A percentile compares a stretch with the other conserved stretches of the same genome.
phyloP scores from a whole-genome alignment of 2,797 vertebrate species.

The Pangasius mekongensis region DNA sequence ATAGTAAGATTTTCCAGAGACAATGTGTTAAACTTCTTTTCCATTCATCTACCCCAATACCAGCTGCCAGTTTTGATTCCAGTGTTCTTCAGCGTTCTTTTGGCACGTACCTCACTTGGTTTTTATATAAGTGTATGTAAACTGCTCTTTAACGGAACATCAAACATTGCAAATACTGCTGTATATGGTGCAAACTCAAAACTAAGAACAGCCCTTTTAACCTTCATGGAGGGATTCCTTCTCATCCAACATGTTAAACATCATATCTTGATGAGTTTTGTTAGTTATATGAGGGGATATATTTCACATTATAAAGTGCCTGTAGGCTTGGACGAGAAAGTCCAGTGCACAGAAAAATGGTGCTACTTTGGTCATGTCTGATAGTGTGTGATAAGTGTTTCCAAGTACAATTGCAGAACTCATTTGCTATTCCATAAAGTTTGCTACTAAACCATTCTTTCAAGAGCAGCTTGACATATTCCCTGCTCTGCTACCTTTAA shows the following conservation, averaged over 20 bases:
- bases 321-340: not conserved
- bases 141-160: constrained; percentile 26
- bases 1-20: constrained; percentile 5
- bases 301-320: constrained; percentile 23
- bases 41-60: not conserved
- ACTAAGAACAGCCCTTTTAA: constrained; percentile 37
- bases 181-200: not conserved
- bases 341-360: not conserved
- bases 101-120: constrained; percentile 38
- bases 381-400: not conserved
- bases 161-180: constrained; percentile 38
- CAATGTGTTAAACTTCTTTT: constrained; percentile 1
- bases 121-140: constrained; percentile 31
- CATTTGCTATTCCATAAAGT: not conserved
- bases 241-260: constrained; percentile 1
- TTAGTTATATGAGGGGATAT: not conserved
- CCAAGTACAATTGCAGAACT: not conserved
- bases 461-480: not conserved
- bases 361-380: not conserved
- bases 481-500: not conserved
- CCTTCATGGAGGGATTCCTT: constrained; percentile 17
- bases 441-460: not conserved
- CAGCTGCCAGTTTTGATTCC: constrained; percentile 38
- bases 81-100: constrained; percentile 24
- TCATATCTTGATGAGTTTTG: not conserved